phyloP scores from a whole-genome alignment of 1,140 invertebrate species.

The Dolichoris vasculosae region DNA sequence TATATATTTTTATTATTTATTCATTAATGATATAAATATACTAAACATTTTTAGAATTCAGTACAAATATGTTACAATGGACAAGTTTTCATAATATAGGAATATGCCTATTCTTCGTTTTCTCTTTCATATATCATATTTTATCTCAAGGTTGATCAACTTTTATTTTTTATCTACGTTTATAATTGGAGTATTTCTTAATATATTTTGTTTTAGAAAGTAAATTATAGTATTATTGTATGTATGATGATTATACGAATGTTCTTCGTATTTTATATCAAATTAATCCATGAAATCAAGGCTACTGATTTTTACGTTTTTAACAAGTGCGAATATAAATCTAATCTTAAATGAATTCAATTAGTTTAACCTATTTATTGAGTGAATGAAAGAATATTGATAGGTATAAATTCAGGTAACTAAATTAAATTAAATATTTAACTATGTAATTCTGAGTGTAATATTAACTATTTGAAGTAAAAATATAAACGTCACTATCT shows the following conservation, averaged over 20 bases:
- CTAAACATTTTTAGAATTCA: background rate
- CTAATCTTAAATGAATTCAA: too few relatives aligned
- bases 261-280: background rate
- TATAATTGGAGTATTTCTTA: background rate
- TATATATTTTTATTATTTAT: too few relatives aligned
- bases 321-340: background rate
- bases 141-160: conserved; percentile 4
- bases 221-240: background rate
- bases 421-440: too few relatives aligned
- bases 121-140: background rate
- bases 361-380: too few relatives aligned
- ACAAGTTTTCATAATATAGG: conserved; percentile 41
- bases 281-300: background rate
- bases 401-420: too few relatives aligned
- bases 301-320: background rate
- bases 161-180: background rate
- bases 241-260: background rate
- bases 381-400: too few relatives aligned
- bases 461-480: too few relatives aligned
- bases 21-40: too few relatives aligned
- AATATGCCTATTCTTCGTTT: background rate
- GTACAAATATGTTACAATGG: conserved; percentile 17
- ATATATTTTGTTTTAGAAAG: background rate
- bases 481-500: too few relatives aligned
- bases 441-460: too few relatives aligned